Conservation (phyloP, 2,888 invertebrate species). For the Digitonthophagus gazella region DNA sequence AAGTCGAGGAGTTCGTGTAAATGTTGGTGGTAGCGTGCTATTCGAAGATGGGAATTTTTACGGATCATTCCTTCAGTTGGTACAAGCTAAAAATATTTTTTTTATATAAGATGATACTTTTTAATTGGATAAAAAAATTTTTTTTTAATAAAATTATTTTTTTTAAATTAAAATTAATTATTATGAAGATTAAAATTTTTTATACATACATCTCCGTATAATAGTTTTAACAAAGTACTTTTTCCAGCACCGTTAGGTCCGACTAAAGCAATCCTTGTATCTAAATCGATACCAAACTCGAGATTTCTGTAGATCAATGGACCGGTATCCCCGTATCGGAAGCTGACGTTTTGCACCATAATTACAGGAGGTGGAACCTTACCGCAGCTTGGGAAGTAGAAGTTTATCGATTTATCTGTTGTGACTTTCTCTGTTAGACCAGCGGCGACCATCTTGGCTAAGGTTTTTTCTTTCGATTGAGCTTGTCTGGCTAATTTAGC, state of each 20-base stretch:
- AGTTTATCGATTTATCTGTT: slow-evolving; percentile 87
- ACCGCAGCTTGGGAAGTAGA: slow-evolving; percentile 95
- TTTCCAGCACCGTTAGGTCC: slow-evolving; percentile 99
- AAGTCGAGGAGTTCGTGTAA: slow-evolving; percentile 94
- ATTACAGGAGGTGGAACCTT: slow-evolving; percentile 98
- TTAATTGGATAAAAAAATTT: too few relatives aligned
- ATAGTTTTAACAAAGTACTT: slow-evolving; percentile 91
- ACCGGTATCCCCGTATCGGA: slow-evolving; percentile 81
- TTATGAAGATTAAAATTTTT: background rate
- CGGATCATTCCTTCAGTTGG: slow-evolving; percentile 96
- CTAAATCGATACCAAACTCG: slow-evolving; percentile 98
- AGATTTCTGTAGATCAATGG: slow-evolving; percentile 95
- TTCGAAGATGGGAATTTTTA: slow-evolving; percentile 95
- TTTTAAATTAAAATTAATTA: background rate
- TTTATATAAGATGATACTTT: too few relatives aligned
- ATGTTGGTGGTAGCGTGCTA: slow-evolving; percentile 98
- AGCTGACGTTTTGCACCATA: slow-evolving; percentile 98
- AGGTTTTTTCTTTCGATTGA: slow-evolving; percentile 98
- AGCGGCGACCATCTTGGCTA: slow-evolving; percentile 98
- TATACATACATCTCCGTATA: slow-evolving; percentile 84
- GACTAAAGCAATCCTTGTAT: slow-evolving; percentile 91
- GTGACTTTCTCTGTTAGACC: slow-evolving; percentile 94
- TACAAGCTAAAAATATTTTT: slow-evolving; percentile 61
- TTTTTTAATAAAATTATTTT: background rate
- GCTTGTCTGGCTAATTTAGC: slow-evolving; percentile 98